Evolutionary conservation across 2,888 invertebrate genomes (phyloP), one percentile per base, ranked within the genome.

Genomic region (Xylota sylvarum): DNA sequence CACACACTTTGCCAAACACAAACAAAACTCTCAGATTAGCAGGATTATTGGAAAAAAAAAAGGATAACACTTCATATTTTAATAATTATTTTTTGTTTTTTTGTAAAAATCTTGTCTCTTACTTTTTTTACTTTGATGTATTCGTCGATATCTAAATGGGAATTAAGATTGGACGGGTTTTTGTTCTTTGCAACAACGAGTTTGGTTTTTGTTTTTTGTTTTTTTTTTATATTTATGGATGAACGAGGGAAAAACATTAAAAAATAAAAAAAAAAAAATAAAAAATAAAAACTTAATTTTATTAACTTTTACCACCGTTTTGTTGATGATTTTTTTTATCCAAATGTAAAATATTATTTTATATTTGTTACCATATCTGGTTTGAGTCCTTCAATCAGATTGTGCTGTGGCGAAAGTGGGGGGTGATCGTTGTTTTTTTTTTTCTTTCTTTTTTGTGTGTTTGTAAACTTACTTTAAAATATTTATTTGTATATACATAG

Each of bases 341-440:
- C 4, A 50, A 37, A 67, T 37, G 37, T 37, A 37, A 10, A 10
- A 23, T 23, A 23, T 23, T 2, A 23, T 2, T n/a, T n/a, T 7
- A 37, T 10, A 4, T 48, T 5, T 37, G 62, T 35, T 62, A 37
- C 37, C 10, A 50, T 72, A 69, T 73, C 23, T 73, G 32, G 48
- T 48, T 64, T 10, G 48, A 32, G 52, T 43, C 55, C 64, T 55
- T 64, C 46, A 83, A 78, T 84, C 84, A 84, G 79, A 79, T 64
- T 43, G 35, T 69, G 62, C 79, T 79, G 84, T 43, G 84, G 74
- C 50, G 84, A 84, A 84, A 84, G 84, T 84, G 84, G 37, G 40
- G 48, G 62, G 32, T 55, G 12, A 70, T 83, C 40, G 56, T 19
- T 81, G 7, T 50, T 27, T 48, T n/a, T n/a, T 35, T 37, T 48